These are phyloP conservation scores for Cerastis leucographa DNA, from an alignment of 2,888 invertebrate genomes.

Conservation along the genomic window DNA sequence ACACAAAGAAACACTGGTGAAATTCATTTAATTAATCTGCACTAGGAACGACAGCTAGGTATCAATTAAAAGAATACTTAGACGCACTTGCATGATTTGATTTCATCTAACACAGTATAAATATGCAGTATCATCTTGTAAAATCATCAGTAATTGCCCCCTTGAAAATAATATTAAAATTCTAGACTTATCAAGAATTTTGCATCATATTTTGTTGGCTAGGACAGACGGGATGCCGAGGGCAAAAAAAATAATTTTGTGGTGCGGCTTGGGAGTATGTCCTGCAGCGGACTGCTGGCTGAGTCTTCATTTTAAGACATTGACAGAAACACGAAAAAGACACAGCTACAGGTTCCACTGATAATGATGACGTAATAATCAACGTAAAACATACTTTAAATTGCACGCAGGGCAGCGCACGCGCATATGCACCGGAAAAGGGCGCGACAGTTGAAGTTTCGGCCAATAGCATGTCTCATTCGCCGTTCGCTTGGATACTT, in stretches of 20 bases:
- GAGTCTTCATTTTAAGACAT: not conserved
- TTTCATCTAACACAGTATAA: not conserved
- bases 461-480: constrained; percentile 70
- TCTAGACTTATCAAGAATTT: too few relatives aligned
- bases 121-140: not conserved
- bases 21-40: constrained; percentile 34
- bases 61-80: constrained; percentile 28
- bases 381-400: constrained; percentile 42
- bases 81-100: not conserved
- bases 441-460: constrained; percentile 84
- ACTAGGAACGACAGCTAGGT: constrained; percentile 10
- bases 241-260: not conserved
- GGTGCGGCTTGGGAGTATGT: not conserved
- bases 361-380: constrained; percentile 34
- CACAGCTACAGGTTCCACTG: too few relatives aligned
- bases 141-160: not conserved
- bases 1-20: constrained; percentile 23
- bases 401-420: constrained; percentile 51
- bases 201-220: not conserved
- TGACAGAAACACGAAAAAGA: not conserved
- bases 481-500: constrained; percentile 75
- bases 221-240: not conserved
- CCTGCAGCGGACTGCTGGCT: not conserved
- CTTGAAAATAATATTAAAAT: not conserved
- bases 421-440: constrained; percentile 83